Evolutionary conservation across 2,113 vertebrate genomes (phyloP).

Genomic region (Rhinolophus ferrumequinum): DNA sequence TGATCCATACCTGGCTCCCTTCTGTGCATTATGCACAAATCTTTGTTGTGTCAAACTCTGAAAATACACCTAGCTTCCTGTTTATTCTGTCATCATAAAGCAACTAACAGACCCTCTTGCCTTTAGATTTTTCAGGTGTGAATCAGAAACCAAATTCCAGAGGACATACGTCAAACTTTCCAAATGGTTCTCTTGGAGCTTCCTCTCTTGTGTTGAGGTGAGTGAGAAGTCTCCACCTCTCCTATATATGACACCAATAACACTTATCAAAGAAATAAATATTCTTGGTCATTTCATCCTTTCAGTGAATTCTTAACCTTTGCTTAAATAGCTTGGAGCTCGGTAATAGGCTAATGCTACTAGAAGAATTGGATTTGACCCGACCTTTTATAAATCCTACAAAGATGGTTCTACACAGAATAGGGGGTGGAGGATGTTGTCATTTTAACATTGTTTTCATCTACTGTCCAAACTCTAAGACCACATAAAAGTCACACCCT

Average conservation of each 20-base stretch:
- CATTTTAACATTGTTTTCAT: slow-evolving; percentile 27
- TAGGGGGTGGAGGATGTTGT: not conserved
- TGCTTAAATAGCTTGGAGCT: not conserved
- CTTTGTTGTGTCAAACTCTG: not conserved
- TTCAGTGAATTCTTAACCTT: not conserved
- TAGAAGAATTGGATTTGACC: not conserved
- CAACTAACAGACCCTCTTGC: not conserved
- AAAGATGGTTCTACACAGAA: not conserved
- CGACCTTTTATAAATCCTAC: not conserved
- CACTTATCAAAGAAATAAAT: not conserved
- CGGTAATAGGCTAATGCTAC: not conserved
- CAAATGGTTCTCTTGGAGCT: not conserved
- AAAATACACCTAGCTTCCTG: not conserved
- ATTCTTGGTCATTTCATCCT: not conserved
- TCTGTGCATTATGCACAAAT: not conserved
- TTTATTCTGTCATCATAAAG: not conserved
- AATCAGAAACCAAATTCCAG: not conserved
- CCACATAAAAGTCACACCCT: not conserved
- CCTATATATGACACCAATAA: not conserved
- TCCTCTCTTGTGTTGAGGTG: not conserved
- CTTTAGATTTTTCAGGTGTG: not conserved
- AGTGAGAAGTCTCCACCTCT: not conserved
- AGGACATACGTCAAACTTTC: not conserved
- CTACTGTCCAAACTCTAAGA: not conserved
- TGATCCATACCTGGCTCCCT: not conserved